Percentiles rank a stretch among this genome's conserved stretches.
phyloP scores from a whole-genome alignment of 2,113 vertebrate species.

The Gobiocypris rarus region DNA sequence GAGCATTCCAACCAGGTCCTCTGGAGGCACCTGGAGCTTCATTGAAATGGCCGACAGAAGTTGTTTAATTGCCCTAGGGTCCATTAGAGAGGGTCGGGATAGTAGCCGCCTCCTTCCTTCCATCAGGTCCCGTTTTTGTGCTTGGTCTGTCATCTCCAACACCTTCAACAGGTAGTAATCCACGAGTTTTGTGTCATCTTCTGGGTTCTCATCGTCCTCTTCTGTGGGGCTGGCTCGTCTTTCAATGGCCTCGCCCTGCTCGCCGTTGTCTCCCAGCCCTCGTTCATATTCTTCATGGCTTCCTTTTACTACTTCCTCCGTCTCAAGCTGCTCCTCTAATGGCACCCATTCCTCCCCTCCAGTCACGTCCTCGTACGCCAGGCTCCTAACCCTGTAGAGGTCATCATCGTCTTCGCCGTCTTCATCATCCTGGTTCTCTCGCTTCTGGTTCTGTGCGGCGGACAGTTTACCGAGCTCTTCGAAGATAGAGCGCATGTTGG shows the following conservation, averaged over 20 bases:
- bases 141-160: constrained; percentile 81
- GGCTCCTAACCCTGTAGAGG: constrained; percentile 83
- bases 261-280: constrained; percentile 77
- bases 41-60: constrained; percentile 88
- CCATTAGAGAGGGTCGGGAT: constrained; percentile 82
- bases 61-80: constrained; percentile 87
- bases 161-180: constrained; percentile 88
- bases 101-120: constrained; percentile 78
- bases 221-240: constrained; percentile 75
- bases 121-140: constrained; percentile 69
- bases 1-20: constrained; percentile 94
- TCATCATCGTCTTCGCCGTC: constrained; percentile 84
- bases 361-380: constrained; percentile 90
- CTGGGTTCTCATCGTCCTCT: constrained; percentile 78
- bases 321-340: constrained; percentile 90
- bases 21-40: constrained; percentile 94
- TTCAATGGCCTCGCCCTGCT: constrained; percentile 80
- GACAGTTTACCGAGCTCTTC: constrained; percentile 92
- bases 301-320: constrained; percentile 88
- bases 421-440: constrained; percentile 81
- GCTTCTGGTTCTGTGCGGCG: constrained; percentile 71
- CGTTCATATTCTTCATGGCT: constrained; percentile 87
- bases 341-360: constrained; percentile 96
- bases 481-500: constrained; percentile 93
- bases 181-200: constrained; percentile 86